These are phyloP conservation scores for Nannoperca obscura DNA, from an alignment of 2,797 vertebrate genomes.

Conservation along the genomic window DNA sequence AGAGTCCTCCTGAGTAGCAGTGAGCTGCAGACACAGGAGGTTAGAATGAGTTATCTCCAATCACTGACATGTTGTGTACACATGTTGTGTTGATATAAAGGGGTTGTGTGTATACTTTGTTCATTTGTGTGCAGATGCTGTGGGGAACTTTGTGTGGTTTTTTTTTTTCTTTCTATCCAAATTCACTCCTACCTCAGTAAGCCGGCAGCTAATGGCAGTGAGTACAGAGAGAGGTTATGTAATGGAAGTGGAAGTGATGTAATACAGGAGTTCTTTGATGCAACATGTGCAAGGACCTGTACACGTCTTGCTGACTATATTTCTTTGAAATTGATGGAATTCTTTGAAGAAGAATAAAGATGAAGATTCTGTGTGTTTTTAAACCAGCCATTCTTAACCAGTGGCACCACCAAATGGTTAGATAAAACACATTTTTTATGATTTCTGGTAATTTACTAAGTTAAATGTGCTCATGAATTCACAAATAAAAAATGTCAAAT, in stretches of 20 bases:
- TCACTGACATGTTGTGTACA: constrained; percentile 43
- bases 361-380: constrained; percentile 7
- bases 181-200: not conserved
- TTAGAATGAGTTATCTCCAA: constrained; percentile 17
- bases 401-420: too few species aligned
- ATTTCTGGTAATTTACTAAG: too few species aligned
- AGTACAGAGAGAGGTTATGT: constrained; percentile 45
- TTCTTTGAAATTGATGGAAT: constrained; percentile 47
- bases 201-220: constrained; percentile 18
- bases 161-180: not conserved
- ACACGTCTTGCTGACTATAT: constrained; percentile 5
- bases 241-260: constrained; percentile 54
- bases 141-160: constrained; percentile 4
- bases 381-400: too few species aligned
- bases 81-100: constrained; percentile 43
- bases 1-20: not conserved
- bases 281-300: constrained; percentile 34
- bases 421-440: too few species aligned
- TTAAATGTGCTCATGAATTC: too few species aligned
- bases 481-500: too few species aligned
- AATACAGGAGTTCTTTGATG: constrained; percentile 60
- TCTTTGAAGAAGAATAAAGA: constrained; percentile 49
- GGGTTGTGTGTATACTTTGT: constrained; percentile 26
- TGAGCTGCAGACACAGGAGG: constrained; percentile 6
- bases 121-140: constrained; percentile 14